These are phyloP conservation scores for Pelusios castaneus DNA, from an alignment of 2,113 vertebrate genomes.

Conservation along the genomic window DNA sequence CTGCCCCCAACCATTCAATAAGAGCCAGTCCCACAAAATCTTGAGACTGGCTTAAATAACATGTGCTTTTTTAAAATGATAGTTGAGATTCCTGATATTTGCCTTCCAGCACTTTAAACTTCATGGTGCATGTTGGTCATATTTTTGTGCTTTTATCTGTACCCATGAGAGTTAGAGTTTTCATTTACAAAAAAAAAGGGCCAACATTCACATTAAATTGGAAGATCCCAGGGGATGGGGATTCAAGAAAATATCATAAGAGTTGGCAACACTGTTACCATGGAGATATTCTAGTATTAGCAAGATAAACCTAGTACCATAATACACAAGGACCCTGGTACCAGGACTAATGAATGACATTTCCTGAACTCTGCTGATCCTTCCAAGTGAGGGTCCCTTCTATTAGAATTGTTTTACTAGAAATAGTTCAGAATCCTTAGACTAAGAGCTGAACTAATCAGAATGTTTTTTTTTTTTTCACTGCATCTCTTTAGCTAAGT, in stretches of 20 bases:
- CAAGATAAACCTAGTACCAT: neutral
- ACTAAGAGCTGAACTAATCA: neutral
- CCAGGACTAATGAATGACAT: neutral
- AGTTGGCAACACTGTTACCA: neutral
- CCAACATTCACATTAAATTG: neutral
- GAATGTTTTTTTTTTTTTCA: neutral
- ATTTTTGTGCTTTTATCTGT: neutral
- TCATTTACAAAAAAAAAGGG: neutral
- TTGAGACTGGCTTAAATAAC: neutral
- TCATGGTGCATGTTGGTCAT: neutral
- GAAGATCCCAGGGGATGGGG: fast-evolving
- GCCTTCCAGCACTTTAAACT: neutral
- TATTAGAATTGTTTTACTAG: neutral
- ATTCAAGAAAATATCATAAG: neutral
- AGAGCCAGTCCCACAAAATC: neutral
- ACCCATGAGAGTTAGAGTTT: neutral
- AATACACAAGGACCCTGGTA: neutral
- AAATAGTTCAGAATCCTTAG: neutral
- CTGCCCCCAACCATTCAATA: neutral
- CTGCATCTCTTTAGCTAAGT: fast-evolving
- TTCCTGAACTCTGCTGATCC: neutral
- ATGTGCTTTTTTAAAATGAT: neutral
- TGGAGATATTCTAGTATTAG: neutral
- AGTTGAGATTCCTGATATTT: neutral
- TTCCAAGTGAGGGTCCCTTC: neutral